These are phyloP conservation scores for Triplophysa dalaica DNA, from an alignment of 2,113 vertebrate species.

Conservation along the genomic window DNA sequence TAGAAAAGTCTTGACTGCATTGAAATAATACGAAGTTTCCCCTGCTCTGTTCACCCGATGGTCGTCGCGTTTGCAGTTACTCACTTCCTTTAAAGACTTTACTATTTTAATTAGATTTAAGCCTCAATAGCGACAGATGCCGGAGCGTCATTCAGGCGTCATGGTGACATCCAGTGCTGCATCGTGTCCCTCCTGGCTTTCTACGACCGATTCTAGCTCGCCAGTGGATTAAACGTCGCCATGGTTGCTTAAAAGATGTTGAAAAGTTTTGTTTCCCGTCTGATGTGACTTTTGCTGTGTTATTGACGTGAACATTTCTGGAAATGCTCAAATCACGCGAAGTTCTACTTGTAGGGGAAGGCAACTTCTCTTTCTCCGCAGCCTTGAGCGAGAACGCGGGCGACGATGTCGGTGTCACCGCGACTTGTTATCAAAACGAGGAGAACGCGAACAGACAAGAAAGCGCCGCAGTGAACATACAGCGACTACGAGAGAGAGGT, in stretches of 20 bases:
- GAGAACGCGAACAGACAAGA: slow-evolving; percentile 66
- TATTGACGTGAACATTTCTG: background rate
- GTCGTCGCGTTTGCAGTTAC: background rate
- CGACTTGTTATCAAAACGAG: slow-evolving; percentile 81
- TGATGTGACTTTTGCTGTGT: background rate
- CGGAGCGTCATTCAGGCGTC: slow-evolving; percentile 12
- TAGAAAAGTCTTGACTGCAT: background rate
- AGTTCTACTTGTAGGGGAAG: slow-evolving; percentile 87
- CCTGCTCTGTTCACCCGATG: background rate
- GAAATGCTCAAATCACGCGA: slow-evolving; percentile 58
- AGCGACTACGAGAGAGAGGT: slow-evolving; percentile 78
- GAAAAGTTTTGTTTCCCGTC: background rate
- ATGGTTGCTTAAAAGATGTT: background rate
- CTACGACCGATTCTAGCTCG: background rate
- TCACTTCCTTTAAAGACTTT: background rate
- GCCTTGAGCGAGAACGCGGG: slow-evolving; percentile 62
- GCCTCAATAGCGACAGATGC: background rate
- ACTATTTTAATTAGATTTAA: slow-evolving; percentile 24
- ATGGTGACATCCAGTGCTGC: slow-evolving; percentile 10
- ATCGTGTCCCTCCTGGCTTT: background rate
- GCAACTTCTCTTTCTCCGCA: slow-evolving; percentile 91
- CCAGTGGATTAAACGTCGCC: background rate
- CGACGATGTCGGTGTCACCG: slow-evolving; percentile 64
- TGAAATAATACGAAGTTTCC: background rate
- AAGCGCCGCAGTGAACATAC: slow-evolving; percentile 70